Conservation (phyloP, 1,140 invertebrate species). For the Euura saliciscinereae region DNA sequence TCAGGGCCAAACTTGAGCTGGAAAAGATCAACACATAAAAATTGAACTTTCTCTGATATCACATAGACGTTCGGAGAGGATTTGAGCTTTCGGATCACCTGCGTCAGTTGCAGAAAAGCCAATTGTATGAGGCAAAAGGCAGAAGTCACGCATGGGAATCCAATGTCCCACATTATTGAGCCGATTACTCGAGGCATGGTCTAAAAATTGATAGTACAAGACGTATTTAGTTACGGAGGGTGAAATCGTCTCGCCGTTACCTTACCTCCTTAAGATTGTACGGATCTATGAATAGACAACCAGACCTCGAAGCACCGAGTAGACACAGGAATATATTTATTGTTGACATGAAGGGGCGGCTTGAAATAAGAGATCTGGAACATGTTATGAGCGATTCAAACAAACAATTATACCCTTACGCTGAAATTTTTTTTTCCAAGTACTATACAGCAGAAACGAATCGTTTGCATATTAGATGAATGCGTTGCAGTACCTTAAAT, state of each 20-base stretch:
- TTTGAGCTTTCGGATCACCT: slow-evolving; percentile 45
- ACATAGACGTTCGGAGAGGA: neutral
- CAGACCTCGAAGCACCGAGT: slow-evolving; percentile 62
- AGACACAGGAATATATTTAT: slow-evolving; percentile 69
- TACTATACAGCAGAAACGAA: too few species aligned
- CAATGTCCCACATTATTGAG: slow-evolving; percentile 66
- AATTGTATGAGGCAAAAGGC: slow-evolving; percentile 68
- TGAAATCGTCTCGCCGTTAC: too few species aligned
- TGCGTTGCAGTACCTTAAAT: slow-evolving; percentile 59
- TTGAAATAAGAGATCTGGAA: slow-evolving; percentile 64
- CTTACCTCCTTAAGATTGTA: slow-evolving; percentile 65
- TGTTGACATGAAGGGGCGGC: slow-evolving; percentile 66
- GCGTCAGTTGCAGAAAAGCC: slow-evolving; percentile 66
- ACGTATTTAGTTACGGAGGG: too few species aligned
- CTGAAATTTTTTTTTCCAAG: neutral
- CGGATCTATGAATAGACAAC: slow-evolving; percentile 66
- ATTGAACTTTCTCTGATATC: neutral
- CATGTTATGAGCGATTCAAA: slow-evolving; percentile 20
- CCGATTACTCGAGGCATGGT: slow-evolving; percentile 64
- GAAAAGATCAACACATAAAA: slow-evolving; percentile 19
- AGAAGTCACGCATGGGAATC: slow-evolving; percentile 67
- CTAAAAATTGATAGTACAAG: slow-evolving; percentile 40
- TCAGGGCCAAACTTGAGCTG: slow-evolving; percentile 63
- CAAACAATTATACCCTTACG: slow-evolving; percentile 10
- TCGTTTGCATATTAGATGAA: too few species aligned